Conservation (phyloP, 2,888 invertebrate species). For the Nemoura dubitans region DNA sequence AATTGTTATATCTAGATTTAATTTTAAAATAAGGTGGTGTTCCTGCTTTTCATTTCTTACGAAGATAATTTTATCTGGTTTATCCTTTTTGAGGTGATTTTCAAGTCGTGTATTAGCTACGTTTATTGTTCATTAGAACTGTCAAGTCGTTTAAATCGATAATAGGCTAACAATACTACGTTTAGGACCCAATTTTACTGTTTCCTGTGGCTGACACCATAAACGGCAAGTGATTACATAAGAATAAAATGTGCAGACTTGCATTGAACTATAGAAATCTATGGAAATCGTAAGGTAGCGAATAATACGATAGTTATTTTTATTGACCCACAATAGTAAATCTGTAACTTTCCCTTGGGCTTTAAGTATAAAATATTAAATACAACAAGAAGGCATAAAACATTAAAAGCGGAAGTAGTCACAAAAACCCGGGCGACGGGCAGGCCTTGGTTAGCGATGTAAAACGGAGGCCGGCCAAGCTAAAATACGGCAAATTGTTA, state of each 20-base stretch:
- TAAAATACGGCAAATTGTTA: neutral
- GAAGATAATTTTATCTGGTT: neutral
- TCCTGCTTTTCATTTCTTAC: neutral
- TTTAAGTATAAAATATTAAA: neutral
- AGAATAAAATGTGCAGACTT: neutral
- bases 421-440: neutral
- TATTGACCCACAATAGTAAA: neutral
- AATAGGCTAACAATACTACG: neutral
- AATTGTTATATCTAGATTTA: neutral
- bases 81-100: neutral
- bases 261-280: neutral
- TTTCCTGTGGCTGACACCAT: neutral
- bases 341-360: neutral
- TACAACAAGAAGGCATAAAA: conserved; percentile 2
- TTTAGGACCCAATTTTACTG: neutral
- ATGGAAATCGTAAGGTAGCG: neutral
- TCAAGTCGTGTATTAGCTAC: neutral
- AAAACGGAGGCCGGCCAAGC: neutral
- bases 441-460: neutral
- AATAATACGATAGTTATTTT: neutral
- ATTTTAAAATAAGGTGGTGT: neutral
- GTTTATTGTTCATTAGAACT: neutral
- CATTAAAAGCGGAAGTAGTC: neutral
- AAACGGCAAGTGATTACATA: neutral
- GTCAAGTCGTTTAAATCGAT: neutral